A percentile compares a stretch with the other conserved stretches of the same genome.
Conservation (phyloP, 2,888 invertebrate species). For the Microchrysa polita region DNA sequence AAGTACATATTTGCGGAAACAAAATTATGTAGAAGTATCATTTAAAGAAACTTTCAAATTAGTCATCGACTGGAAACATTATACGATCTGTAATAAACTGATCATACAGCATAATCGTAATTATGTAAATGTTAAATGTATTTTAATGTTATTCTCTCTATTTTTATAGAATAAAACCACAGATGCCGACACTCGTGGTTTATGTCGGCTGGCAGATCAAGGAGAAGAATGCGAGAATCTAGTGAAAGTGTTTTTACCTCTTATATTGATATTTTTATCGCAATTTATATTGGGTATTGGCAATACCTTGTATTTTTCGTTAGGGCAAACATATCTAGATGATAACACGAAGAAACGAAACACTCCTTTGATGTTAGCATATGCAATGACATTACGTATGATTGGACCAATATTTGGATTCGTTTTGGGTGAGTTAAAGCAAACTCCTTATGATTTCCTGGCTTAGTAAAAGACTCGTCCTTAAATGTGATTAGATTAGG, state of each 20-base stretch:
- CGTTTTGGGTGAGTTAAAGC: slow-evolving; percentile 62
- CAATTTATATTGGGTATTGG: slow-evolving; percentile 76
- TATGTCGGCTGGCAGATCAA: slow-evolving; percentile 40
- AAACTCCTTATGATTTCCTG: not conserved
- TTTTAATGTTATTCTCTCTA: too few relatives aligned
- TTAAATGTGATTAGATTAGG: too few relatives aligned
- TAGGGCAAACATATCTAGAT: slow-evolving; percentile 75
- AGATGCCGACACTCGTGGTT: not conserved
- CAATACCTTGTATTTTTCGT: slow-evolving; percentile 72
- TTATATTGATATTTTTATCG: slow-evolving; percentile 72
- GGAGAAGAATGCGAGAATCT: slow-evolving; percentile 64
- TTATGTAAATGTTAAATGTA: too few relatives aligned
- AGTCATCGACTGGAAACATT: too few relatives aligned
- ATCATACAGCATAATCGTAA: too few relatives aligned
- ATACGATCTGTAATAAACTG: too few relatives aligned
- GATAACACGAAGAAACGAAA: slow-evolving; percentile 74
- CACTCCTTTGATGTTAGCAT: slow-evolving; percentile 69
- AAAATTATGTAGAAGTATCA: too few relatives aligned
- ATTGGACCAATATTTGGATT: slow-evolving; percentile 70
- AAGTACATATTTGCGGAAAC: not conserved
- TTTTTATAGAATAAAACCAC: not conserved
- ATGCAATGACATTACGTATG: slow-evolving; percentile 62
- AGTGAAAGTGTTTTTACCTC: slow-evolving; percentile 65
- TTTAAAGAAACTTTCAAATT: too few relatives aligned
- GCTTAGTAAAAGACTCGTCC: too few relatives aligned